Conservation (phyloP, 2,888 invertebrate species). For the Augochlorella aurata region DNA sequence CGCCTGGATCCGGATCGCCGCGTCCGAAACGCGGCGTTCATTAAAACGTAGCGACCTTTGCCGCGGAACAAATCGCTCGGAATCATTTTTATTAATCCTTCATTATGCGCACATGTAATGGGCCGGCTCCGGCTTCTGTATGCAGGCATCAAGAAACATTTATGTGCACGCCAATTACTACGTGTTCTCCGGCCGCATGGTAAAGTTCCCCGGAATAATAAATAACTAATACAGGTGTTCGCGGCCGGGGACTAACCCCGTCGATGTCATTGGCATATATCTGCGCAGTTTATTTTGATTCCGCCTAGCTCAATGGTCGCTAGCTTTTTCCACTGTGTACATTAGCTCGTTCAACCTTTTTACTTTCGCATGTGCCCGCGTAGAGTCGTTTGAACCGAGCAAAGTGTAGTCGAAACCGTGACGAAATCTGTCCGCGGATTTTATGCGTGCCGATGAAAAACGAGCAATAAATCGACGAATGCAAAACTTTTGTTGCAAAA, state of each 20-base stretch:
- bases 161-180: not conserved
- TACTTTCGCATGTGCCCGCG: not conserved
- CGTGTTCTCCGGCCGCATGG: not conserved
- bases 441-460: too few species aligned
- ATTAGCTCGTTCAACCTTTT: not conserved
- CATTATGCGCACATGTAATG: not conserved
- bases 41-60: not conserved
- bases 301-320: not conserved
- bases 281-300: slow-evolving; percentile 5
- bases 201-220: not conserved
- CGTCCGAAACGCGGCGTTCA: not conserved
- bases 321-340: not conserved
- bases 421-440: not conserved
- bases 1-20: not conserved
- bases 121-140: not conserved
- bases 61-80: not conserved
- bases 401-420: not conserved
- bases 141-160: not conserved
- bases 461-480: too few species aligned
- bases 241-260: not conserved
- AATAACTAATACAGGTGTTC: not conserved
- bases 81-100: not conserved
- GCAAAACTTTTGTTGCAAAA: too few species aligned
- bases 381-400: not conserved
- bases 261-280: not conserved